Base-by-base conservation (phyloP, 2,888 invertebrate genomes). In the Malthinus flaveolus region DNA sequence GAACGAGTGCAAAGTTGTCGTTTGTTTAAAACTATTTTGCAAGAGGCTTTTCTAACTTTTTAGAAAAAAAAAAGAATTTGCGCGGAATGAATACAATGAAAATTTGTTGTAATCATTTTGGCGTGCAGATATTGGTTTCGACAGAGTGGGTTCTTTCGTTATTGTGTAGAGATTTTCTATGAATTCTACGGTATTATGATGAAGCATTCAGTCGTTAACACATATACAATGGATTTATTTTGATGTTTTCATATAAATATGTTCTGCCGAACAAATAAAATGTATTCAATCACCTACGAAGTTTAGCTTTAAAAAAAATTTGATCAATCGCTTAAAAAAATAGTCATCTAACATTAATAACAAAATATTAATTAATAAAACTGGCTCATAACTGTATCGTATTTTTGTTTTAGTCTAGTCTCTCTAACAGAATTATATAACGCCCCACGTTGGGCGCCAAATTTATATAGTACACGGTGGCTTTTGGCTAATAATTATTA, bases 181-280 rank as follows among this genome's bases (percentile, higher is more conserved):
- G 53, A 53, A 53, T 58, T 53, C 32, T 44, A 54, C 32, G 39
- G 71, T 71, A 74, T 75, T 75, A 72, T 75, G 64, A 63, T 65
- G 63, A 69, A 65, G 69, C 73, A 72, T 66, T 71, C 73, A 69
- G 67, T 73, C 71, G 74, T 71, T 69, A 68, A 72, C 71, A 72
- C 71, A 72, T 70, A 72, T 70, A 72, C 70, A 74, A 74, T 71
- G 61, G 74, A 73, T 74, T 74, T 75, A 75, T 73, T 75, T 73
- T 73, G 72, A 71, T 73, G 72, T 72, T 71, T 73, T 71, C 50
- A 48, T 59, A 59, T 54, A 59, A 59, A 44, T 37, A 45, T 49
- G 49, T 54, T 49, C 34, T 44, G 50, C 54, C 58, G 49, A 49
- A 59, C 49, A 59, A 59, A 50, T 59, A 59, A 44, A 36, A n/a